Percentiles rank a stretch among this genome's conserved stretches.
Evolutionary conservation across 2,888 invertebrate genomes (phyloP).

Genomic region (Masnerella sp.): DNA sequence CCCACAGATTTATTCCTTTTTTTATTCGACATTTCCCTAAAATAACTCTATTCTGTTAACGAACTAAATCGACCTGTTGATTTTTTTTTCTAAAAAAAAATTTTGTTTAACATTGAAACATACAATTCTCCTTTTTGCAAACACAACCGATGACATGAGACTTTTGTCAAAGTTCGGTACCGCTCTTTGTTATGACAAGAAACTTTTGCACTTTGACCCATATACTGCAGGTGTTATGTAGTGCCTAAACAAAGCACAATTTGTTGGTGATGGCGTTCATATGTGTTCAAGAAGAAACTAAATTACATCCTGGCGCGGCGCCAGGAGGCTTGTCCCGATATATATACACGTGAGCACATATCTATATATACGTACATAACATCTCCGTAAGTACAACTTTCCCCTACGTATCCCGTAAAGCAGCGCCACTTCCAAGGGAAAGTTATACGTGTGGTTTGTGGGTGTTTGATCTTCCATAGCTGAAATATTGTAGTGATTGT

Average conservation of each 20-base stretch:
- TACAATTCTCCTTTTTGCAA: too few relatives aligned
- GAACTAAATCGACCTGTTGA: too few relatives aligned
- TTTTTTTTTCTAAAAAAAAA: too few relatives aligned
- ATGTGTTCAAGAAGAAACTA: slow-evolving; percentile 53
- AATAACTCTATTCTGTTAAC: too few relatives aligned
- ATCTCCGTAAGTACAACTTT: slow-evolving; percentile 52
- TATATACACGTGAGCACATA: slow-evolving; percentile 30
- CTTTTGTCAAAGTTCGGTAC: not conserved
- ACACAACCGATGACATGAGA: not conserved
- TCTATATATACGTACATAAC: slow-evolving; percentile 26
- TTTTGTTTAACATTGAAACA: too few relatives aligned
- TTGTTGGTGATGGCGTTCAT: slow-evolving; percentile 51
- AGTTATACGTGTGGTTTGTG: slow-evolving; percentile 51
- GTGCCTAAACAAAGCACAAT: slow-evolving; percentile 53
- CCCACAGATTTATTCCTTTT: slow-evolving; percentile 8
- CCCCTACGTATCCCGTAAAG: slow-evolving; percentile 37
- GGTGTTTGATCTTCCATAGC: slow-evolving; percentile 51
- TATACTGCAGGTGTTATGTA: slow-evolving; percentile 49
- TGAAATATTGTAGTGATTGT: slow-evolving; percentile 48
- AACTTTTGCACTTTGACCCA: slow-evolving; percentile 32
- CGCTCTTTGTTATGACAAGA: slow-evolving; percentile 28
- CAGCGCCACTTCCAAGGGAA: slow-evolving; percentile 39
- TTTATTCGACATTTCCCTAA: slow-evolving; percentile 1
- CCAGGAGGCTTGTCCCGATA: slow-evolving; percentile 48
- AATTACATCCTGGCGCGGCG: slow-evolving; percentile 52